Evolutionary conservation across 2,888 invertebrate genomes (phyloP).

Genomic region (Leucoma salicis): DNA sequence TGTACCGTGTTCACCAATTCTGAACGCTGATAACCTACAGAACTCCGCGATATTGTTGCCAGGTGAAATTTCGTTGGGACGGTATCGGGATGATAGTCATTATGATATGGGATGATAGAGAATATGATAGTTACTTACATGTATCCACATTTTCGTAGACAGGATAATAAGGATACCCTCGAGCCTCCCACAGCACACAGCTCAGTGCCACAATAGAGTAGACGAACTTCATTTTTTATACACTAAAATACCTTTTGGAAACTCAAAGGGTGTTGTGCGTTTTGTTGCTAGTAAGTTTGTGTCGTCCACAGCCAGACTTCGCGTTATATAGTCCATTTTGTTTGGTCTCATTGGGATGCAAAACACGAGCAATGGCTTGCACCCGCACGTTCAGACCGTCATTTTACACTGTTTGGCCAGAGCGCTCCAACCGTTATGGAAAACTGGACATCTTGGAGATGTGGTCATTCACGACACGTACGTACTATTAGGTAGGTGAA

Average conservation of each 20-base stretch:
- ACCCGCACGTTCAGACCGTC: constrained; percentile 51
- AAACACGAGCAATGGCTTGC: constrained; percentile 51
- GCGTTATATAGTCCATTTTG: constrained; percentile 69
- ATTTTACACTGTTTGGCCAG: constrained; percentile 60
- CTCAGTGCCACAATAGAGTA: constrained; percentile 46
- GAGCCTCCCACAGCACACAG: constrained; percentile 55
- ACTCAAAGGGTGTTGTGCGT: constrained; percentile 50
- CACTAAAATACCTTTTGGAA: constrained; percentile 36
- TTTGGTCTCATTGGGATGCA: constrained; percentile 70
- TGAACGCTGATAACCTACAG: no score
- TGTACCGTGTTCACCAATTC: no score
- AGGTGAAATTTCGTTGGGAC: no score
- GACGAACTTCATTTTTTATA: constrained; percentile 50
- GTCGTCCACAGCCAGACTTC: constrained; percentile 42
- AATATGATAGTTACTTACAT: constrained; percentile 51
- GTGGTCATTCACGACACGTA: constrained; percentile 60
- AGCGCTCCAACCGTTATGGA: constrained; percentile 66
- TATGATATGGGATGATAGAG: no score
- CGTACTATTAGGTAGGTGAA: constrained; percentile 42
- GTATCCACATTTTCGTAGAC: constrained; percentile 69
- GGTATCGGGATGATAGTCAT: no score
- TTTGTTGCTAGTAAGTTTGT: constrained; percentile 52
- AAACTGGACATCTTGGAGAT: constrained; percentile 56
- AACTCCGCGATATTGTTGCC: no score
- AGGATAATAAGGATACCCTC: constrained; percentile 63